Evolutionary conservation across 2,888 invertebrate genomes (phyloP).

Genomic region (Cynaeus angustus): DNA sequence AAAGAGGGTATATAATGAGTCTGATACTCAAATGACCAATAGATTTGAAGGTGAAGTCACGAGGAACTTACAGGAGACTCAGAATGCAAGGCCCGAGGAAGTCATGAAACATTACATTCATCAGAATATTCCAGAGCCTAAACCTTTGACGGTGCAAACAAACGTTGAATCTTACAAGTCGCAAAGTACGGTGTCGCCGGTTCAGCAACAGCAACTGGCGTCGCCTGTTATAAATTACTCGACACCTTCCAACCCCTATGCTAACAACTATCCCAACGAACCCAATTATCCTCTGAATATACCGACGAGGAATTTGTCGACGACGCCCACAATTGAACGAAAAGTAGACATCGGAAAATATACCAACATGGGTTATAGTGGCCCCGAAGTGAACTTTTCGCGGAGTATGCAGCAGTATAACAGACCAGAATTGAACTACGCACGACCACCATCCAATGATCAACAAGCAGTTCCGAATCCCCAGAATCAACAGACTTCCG

Average conservation of each 20-base stretch:
- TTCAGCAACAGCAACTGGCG: conserved; percentile 46
- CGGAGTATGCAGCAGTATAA: conserved; percentile 59
- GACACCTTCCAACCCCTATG: conserved; percentile 51
- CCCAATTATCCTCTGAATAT: conserved; percentile 64
- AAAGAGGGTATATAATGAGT: conserved; percentile 77
- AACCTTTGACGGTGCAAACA: conserved; percentile 52
- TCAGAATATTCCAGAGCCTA: conserved; percentile 66
- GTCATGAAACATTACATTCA: conserved; percentile 62
- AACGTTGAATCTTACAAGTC: conserved; percentile 45
- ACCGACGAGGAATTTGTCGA: conserved; percentile 56
- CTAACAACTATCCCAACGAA: conserved; percentile 57
- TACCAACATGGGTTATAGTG: conserved; percentile 69
- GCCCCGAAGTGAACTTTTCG: conserved; percentile 64
- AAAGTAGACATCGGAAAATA: conserved; percentile 68
- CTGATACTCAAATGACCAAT: conserved; percentile 56
- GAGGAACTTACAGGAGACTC: conserved; percentile 7
- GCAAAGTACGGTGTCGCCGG: conserved; percentile 33
- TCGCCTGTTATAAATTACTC: conserved; percentile 41
- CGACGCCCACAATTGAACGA: conserved; percentile 57
- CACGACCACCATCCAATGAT: conserved; percentile 47
- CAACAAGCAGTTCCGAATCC: conserved; percentile 52
- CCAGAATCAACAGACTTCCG: conserved; percentile 46
- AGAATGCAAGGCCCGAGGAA: conserved; percentile 33
- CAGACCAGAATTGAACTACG: conserved; percentile 54
- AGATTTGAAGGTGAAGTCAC: conserved; percentile 25